These are phyloP conservation scores for Balaeniceps rex DNA, from an alignment of 2,113 vertebrate species.

Conservation along the genomic window DNA sequence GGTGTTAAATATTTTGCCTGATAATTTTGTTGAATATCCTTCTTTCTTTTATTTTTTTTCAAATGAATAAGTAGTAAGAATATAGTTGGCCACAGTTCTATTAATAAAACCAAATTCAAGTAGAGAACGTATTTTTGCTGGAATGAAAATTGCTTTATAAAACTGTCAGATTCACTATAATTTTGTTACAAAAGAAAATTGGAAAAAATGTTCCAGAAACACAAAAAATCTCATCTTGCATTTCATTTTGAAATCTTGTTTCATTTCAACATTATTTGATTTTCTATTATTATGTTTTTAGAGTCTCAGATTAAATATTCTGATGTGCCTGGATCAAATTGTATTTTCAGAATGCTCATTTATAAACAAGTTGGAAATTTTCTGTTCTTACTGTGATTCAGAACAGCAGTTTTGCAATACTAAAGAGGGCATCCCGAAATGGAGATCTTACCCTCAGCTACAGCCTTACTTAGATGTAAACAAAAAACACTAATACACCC, in stretches of 20 bases:
- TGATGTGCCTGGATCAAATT: not conserved
- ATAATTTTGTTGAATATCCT: slow-evolving; percentile 38
- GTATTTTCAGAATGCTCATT: slow-evolving; percentile 14
- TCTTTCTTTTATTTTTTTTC: not conserved
- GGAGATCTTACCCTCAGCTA: not conserved
- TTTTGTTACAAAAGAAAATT: slow-evolving; percentile 55
- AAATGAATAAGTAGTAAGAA: slow-evolving; percentile 19
- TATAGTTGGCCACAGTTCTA: slow-evolving; percentile 22
- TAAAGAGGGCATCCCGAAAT: not conserved
- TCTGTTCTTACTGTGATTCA: not conserved
- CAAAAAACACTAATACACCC: not conserved
- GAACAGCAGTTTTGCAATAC: not conserved
- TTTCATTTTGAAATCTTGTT: slow-evolving; percentile 48
- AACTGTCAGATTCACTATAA: slow-evolving; percentile 48
- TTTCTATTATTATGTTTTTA: slow-evolving; percentile 28
- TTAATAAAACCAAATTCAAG: slow-evolving; percentile 53
- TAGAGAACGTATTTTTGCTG: slow-evolving; percentile 51
- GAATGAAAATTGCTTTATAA: slow-evolving; percentile 58
- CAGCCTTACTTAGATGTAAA: not conserved
- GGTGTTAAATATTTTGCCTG: slow-evolving; percentile 41
- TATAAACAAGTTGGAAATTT: not conserved
- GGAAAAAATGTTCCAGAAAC: slow-evolving; percentile 48
- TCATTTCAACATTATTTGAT: slow-evolving; percentile 40
- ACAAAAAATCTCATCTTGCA: not conserved
- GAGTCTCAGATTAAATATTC: not conserved